Conservation (phyloP, 2,113 vertebrate species). For the Melanocharis versteri region DNA sequence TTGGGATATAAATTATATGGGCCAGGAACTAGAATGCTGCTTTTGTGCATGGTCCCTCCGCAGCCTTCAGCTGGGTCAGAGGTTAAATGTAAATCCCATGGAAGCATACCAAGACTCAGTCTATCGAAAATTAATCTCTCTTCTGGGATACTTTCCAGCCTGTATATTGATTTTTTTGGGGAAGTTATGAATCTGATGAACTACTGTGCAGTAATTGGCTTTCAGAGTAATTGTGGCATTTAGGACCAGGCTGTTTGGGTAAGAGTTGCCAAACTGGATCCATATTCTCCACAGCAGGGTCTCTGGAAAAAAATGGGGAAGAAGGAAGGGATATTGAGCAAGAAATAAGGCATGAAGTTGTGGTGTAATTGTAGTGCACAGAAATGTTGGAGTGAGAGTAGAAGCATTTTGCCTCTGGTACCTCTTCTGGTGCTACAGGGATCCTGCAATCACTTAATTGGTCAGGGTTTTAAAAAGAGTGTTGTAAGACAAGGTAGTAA, state of each 20-base stretch:
- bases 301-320: not conserved
- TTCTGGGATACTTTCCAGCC: not conserved
- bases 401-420: not conserved
- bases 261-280: not conserved
- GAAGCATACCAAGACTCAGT: not conserved
- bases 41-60: not conserved
- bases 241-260: not conserved
- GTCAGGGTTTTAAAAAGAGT: not conserved
- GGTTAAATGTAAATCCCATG: not conserved
- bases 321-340: not conserved
- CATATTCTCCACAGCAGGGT: not conserved
- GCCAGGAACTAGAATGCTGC: not conserved
- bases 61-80: not conserved
- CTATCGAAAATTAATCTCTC: not conserved
- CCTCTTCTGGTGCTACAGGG: not conserved
- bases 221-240: not conserved
- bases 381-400: not conserved
- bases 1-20: not conserved
- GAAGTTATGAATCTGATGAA: not conserved
- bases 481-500: not conserved
- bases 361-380: not conserved
- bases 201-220: not conserved
- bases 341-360: not conserved
- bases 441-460: not conserved
- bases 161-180: not conserved